Evolutionary conservation across 2,113 vertebrate genomes (phyloP).

Genomic region (Hystrix cristata): DNA sequence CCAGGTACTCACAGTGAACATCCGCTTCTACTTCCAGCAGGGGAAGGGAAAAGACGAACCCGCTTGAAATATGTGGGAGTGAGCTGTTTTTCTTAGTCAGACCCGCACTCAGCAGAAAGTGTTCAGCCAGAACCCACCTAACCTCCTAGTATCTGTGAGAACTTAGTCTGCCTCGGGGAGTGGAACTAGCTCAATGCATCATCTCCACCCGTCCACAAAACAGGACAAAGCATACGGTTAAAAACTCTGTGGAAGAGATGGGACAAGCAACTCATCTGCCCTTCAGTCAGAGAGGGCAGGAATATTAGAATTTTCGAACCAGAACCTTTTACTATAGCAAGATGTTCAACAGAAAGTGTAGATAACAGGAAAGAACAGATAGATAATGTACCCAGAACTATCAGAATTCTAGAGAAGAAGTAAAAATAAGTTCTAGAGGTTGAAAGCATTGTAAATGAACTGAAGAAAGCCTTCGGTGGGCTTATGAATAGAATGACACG

Average conservation of each 20-base stretch:
- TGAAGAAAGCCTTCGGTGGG: neutral
- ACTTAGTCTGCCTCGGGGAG: neutral
- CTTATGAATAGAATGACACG: neutral
- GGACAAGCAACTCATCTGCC: neutral
- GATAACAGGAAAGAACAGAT: neutral
- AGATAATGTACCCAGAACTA: neutral
- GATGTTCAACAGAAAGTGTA: neutral
- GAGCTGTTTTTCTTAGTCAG: neutral
- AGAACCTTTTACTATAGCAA: neutral
- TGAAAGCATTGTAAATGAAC: neutral
- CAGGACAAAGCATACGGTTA: neutral
- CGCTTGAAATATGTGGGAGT: too few species aligned
- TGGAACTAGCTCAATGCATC: neutral
- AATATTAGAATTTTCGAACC: neutral
- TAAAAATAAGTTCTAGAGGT: neutral
- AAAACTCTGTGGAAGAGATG: neutral
- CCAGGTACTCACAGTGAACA: neutral
- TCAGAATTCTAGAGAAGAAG: slow-evolving; percentile 11
- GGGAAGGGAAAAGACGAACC: neutral
- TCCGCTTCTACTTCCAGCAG: neutral
- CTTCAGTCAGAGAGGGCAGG: neutral
- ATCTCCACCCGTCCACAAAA: neutral
- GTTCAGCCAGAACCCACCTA: neutral
- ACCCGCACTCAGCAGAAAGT: neutral
- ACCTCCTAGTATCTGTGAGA: neutral